Percentiles rank a stretch among this genome's conserved stretches.
Evolutionary conservation across 2,888 invertebrate species (phyloP).

Genomic region (Sialis lutaria): DNA sequence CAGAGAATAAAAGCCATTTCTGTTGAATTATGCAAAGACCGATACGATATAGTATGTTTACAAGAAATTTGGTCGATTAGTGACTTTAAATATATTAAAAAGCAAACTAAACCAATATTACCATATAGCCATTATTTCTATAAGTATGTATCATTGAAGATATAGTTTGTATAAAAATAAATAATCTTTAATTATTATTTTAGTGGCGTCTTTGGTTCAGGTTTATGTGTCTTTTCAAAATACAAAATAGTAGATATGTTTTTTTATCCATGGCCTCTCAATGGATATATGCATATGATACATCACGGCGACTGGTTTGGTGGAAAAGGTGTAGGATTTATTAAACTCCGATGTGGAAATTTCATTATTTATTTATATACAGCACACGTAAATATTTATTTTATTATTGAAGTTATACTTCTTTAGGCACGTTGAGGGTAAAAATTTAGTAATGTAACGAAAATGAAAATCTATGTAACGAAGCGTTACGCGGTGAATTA

Average conservation of each 20-base stretch:
- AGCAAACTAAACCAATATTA: constrained; percentile 39
- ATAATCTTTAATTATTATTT: constrained; percentile 11
- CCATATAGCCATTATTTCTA: constrained; percentile 87
- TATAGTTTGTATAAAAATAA: background rate
- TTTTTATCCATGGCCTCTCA: constrained; percentile 89
- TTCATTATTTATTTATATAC: constrained; percentile 70
- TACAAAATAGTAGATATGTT: constrained; percentile 72
- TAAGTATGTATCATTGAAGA: constrained; percentile 37
- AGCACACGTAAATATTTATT: constrained; percentile 59
- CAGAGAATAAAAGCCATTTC: constrained; percentile 62
- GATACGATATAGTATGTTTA: constrained; percentile 78
- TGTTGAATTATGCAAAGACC: constrained; percentile 41
- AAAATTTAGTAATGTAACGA: too few relatives aligned
- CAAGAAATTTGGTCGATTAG: constrained; percentile 87
- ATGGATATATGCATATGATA: constrained; percentile 89
- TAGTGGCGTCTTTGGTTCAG: constrained; percentile 83
- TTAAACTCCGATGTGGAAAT: constrained; percentile 49
- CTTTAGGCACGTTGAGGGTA: too few relatives aligned
- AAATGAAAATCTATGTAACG: too few relatives aligned
- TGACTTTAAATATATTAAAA: constrained; percentile 63
- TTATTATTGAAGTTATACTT: too few relatives aligned
- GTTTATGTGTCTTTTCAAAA: constrained; percentile 72
- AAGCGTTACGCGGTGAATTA: too few relatives aligned
- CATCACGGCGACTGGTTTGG: constrained; percentile 99
- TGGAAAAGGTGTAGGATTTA: constrained; percentile 85